phyloP scores from a whole-genome alignment of 2,113 vertebrate genomes.

The Bungarus multicinctus region DNA sequence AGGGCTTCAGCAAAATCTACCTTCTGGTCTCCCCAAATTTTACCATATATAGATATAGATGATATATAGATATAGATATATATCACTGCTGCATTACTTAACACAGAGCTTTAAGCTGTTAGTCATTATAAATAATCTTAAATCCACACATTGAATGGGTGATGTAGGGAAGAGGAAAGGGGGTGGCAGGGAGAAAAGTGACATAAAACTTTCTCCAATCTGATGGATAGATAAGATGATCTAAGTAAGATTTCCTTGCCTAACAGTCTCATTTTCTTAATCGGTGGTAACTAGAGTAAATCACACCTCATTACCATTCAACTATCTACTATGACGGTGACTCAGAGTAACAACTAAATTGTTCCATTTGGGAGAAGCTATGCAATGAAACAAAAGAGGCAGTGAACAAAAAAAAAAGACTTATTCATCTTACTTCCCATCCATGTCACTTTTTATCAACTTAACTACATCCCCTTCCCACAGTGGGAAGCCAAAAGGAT shows the following conservation, averaged over 20 bases:
- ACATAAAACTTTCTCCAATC: background rate
- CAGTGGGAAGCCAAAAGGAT: background rate
- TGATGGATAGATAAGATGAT: background rate
- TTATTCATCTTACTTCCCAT: background rate
- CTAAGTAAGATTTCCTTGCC: background rate
- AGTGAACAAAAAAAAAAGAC: background rate
- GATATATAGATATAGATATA: background rate
- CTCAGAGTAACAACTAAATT: background rate
- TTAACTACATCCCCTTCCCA: background rate
- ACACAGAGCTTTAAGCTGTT: background rate
- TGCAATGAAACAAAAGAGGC: background rate
- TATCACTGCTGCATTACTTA: background rate
- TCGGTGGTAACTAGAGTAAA: background rate
- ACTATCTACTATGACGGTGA: background rate
- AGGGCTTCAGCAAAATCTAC: background rate
- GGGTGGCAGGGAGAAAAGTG: accelerated
- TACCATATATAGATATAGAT: background rate
- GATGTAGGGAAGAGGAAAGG: background rate
- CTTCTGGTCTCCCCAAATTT: background rate
- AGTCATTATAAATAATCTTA: background rate
- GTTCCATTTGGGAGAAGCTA: background rate
- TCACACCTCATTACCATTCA: background rate
- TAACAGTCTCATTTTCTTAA: background rate
- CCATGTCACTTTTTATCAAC: background rate
- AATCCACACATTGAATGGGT: background rate